These are phyloP conservation scores for Diorhabda elongata DNA, from an alignment of 1,140 invertebrate species.

Conservation along the genomic window DNA sequence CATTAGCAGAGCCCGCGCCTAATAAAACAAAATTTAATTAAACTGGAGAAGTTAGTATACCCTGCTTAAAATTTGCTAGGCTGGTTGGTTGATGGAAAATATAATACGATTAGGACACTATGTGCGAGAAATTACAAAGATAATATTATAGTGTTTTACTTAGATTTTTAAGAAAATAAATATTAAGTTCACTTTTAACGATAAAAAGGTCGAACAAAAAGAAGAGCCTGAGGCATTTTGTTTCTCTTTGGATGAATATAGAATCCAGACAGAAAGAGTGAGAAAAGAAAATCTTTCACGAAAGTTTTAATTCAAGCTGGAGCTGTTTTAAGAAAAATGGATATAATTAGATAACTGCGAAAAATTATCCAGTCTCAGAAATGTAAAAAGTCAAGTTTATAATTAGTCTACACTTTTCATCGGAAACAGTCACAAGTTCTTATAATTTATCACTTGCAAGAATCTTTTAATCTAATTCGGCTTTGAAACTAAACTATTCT, in stretches of 20 bases:
- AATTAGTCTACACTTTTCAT: no score
- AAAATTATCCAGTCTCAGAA: background rate
- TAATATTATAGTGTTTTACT: background rate
- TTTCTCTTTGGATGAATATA: background rate
- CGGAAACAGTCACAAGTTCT: no score
- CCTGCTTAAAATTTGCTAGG: background rate
- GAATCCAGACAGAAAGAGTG: background rate
- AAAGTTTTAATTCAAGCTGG: no score
- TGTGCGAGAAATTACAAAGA: background rate
- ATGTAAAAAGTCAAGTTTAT: no score
- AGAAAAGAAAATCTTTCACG: background rate
- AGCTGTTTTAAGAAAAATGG: background rate
- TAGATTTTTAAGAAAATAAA: background rate
- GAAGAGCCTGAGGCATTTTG: background rate
- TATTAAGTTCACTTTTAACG: background rate
- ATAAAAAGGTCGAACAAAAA: background rate
- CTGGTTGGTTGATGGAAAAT: background rate
- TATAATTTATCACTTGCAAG: no score
- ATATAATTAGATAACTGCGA: background rate
- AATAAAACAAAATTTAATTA: constrained; percentile 1
- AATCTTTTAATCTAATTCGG: no score
- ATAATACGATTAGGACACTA: background rate
- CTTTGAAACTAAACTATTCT: no score
- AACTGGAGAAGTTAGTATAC: background rate
- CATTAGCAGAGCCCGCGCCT: background rate